phyloP scores from a whole-genome alignment of 1,140 invertebrate genomes.

The Pseudomyrmex gracilis region DNA sequence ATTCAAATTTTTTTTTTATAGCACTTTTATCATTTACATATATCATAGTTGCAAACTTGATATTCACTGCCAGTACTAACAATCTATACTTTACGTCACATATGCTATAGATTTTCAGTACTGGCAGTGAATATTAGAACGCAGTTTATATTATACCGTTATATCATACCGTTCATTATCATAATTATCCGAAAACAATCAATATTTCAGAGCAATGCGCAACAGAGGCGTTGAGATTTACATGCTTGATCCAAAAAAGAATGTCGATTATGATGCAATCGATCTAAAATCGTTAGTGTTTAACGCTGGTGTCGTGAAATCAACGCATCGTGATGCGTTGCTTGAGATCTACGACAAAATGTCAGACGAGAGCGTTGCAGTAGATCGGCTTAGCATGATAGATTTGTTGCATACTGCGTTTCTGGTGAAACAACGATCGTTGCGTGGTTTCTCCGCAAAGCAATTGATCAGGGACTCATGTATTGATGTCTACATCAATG shows the following conservation, averaged over 20 bases:
- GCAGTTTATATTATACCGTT: no score
- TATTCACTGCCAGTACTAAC: no score
- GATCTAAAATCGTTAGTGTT: conserved; percentile 87
- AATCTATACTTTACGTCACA: no score
- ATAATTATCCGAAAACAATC: background rate
- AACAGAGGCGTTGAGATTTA: conserved; percentile 98
- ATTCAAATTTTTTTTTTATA: no score
- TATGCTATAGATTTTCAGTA: no score
- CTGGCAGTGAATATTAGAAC: no score
- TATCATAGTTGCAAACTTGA: background rate
- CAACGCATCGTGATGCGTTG: conserved; percentile 83
- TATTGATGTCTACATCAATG: conserved; percentile 90
- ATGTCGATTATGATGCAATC: conserved; percentile 74
- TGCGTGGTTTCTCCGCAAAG: conserved; percentile 86
- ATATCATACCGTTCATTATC: no score
- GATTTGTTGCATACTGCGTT: conserved; percentile 89
- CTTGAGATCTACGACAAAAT: conserved; percentile 86
- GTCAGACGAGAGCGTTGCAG: conserved; percentile 78
- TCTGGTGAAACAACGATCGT: conserved; percentile 88
- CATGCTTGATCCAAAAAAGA: conserved; percentile 86
- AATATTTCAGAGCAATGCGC: conserved; percentile 94
- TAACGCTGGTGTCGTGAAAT: conserved; percentile 84
- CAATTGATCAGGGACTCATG: conserved; percentile 87
- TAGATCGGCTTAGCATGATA: conserved; percentile 86
- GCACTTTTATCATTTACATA: background rate